Conservation (phyloP, 2,797 vertebrate species). For the Pipistrellus kuhlii region DNA sequence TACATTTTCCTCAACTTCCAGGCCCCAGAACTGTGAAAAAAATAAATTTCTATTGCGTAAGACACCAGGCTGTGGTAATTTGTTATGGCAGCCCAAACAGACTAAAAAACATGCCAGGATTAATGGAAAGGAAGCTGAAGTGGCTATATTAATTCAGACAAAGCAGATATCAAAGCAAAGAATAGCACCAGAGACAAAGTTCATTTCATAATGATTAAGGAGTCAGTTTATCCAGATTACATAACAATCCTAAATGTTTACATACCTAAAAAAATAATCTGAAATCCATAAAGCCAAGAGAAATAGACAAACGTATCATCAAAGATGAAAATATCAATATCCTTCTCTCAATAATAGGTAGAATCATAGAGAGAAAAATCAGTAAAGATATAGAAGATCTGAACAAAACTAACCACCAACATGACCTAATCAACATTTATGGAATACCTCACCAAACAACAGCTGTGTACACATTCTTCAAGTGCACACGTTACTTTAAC, state of each 20-base stretch:
- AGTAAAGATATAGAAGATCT: conserved; percentile 30
- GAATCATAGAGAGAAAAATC: conserved; percentile 43
- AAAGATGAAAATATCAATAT: not conserved
- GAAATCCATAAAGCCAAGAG: conserved; percentile 26
- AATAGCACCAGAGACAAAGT: not conserved
- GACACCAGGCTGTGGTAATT: not conserved
- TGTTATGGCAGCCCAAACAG: not conserved
- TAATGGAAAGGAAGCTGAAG: conserved; percentile 16
- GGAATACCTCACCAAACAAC: not conserved
- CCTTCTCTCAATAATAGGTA: not conserved
- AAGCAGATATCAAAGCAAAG: not conserved
- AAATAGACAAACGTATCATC: not conserved
- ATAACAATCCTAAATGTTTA: conserved; percentile 5
- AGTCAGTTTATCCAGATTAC: not conserved
- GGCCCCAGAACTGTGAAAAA: not conserved
- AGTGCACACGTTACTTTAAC: not conserved
- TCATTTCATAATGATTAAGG: conserved; percentile 42
- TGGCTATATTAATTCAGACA: not conserved
- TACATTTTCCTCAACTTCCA: not conserved
- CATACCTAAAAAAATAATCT: not conserved
- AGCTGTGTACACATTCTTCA: not conserved
- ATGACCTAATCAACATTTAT: not conserved
- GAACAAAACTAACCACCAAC: not conserved
- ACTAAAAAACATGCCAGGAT: not conserved
- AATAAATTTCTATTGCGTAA: not conserved